Conservation (phyloP, 1,140 invertebrate species). For the Tachypleus tridentatus region DNA sequence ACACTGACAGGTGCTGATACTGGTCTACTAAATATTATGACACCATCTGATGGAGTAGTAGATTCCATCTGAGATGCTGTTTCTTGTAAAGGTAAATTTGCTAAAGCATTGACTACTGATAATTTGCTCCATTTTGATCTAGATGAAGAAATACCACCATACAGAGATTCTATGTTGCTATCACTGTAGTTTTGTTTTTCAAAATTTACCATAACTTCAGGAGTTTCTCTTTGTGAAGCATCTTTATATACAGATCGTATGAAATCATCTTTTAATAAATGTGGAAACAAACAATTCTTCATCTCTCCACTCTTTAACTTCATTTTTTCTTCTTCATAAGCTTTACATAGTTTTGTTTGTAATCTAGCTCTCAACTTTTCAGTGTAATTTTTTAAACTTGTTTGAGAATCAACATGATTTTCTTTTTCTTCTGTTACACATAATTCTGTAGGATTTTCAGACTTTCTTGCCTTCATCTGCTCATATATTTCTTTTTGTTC, state of each 20-base stretch:
- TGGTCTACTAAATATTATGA: too few relatives aligned
- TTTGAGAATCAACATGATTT: too few relatives aligned
- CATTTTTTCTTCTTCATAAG: slow-evolving; percentile 2
- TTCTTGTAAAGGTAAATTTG: slow-evolving; percentile 15
- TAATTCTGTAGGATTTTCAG: too few relatives aligned
- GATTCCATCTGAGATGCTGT: slow-evolving; percentile 16
- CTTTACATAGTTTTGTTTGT: background rate
- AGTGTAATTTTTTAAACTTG: background rate
- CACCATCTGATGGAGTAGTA: slow-evolving; percentile 6
- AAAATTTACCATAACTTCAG: background rate
- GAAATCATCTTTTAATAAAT: too few relatives aligned
- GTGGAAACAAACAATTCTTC: too few relatives aligned
- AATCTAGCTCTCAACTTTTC: slow-evolving; percentile 1
- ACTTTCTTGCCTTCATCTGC: too few relatives aligned
- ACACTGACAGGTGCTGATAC: too few relatives aligned
- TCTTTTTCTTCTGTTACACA: too few relatives aligned
- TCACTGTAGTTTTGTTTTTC: background rate
- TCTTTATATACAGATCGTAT: too few relatives aligned
- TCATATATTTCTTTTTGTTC: too few relatives aligned
- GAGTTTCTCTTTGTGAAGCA: background rate
- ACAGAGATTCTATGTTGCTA: too few relatives aligned
- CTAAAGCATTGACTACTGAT: slow-evolving; percentile 7
- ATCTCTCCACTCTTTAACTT: background rate
- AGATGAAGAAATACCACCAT: too few relatives aligned
- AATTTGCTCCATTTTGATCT: slow-evolving; percentile 9